Evolutionary conservation across 23 tunicate species (phyloP), one percentile per base, ranked within the genome.

Genomic region (Styela plicata): DNA sequence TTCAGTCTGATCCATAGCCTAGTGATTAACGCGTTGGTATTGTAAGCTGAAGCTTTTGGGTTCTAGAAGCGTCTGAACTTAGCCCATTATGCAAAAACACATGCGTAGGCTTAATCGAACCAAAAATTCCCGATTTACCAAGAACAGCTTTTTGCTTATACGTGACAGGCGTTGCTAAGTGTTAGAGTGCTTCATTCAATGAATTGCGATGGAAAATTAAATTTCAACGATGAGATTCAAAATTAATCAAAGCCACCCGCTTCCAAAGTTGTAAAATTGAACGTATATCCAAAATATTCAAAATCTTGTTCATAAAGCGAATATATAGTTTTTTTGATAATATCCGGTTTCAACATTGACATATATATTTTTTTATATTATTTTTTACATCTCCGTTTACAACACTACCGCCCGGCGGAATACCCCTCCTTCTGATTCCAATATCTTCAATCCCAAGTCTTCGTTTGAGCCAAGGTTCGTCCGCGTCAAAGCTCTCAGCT

Each of bases 371-470:
- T 24, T 76, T 76, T 22, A 76, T 76, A 16, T 76, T 76, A 52
- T 44, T 67, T 20, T 30, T 76, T 0, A 31, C 30, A 44, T 44
- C 44, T 17, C 13, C 31, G 26, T 76, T 76, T n/a, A 76, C 81
- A 26, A 76, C 21, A 44, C 81, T 76, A 5, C 81, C 81, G 0
- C 81, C 81, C 64, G 81, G 81, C 44, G 81, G 81, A 25, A 44
- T 24, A 7, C 81, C 81, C 22, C 44, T 52, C 13, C 81, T 21
- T 33, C 81, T 67, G 5, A 76, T 22, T 20, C 30, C 33, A 7
- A 76, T 29, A 29, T 76, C 81, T 17, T 21, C n/a, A 0, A 76
- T 52, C 21, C 44, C 44, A n/a, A 76, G 81, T 44, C 81, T 36
- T 0, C 66, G 24, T 21, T 36, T 16, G 21, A 76, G 81, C 81